These are phyloP conservation scores for Zeuzera pyrina DNA, from an alignment of 2,888 invertebrate genomes.

Conservation along the genomic window DNA sequence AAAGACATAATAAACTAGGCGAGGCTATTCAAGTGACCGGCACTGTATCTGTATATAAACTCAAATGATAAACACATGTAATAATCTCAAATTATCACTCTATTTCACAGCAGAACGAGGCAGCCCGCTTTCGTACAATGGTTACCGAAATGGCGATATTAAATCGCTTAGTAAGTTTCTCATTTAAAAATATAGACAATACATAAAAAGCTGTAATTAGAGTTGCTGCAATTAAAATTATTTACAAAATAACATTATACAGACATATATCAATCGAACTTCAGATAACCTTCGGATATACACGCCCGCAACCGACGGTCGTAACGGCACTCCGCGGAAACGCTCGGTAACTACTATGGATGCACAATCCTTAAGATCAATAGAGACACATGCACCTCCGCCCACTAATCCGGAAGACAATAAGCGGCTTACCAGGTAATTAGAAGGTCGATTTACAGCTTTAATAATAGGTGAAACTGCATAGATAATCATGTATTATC, in stretches of 20 bases:
- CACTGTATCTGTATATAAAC: too few species aligned
- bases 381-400: slow-evolving; percentile 60
- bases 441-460: too few species aligned
- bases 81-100: slow-evolving; percentile 4
- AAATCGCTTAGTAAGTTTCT: slow-evolving; percentile 56
- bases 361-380: slow-evolving; percentile 56
- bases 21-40: too few species aligned
- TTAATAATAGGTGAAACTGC: too few species aligned
- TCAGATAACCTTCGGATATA: slow-evolving; percentile 45
- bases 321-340: slow-evolving; percentile 49
- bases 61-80: neutral
- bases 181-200: neutral
- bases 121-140: slow-evolving; percentile 37
- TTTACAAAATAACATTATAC: neutral
- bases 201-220: neutral
- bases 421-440: slow-evolving; percentile 55
- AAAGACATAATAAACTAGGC: too few species aligned
- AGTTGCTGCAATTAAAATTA: neutral
- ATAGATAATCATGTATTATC: too few species aligned
- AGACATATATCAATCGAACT: neutral
- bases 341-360: slow-evolving; percentile 57
- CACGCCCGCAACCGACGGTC: slow-evolving; percentile 33
- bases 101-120: slow-evolving; percentile 33
- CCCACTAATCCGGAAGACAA: slow-evolving; percentile 63
- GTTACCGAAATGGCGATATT: slow-evolving; percentile 44